phyloP scores from a whole-genome alignment of 2,113 vertebrate genomes.

The Dromaius novaehollandiae region DNA sequence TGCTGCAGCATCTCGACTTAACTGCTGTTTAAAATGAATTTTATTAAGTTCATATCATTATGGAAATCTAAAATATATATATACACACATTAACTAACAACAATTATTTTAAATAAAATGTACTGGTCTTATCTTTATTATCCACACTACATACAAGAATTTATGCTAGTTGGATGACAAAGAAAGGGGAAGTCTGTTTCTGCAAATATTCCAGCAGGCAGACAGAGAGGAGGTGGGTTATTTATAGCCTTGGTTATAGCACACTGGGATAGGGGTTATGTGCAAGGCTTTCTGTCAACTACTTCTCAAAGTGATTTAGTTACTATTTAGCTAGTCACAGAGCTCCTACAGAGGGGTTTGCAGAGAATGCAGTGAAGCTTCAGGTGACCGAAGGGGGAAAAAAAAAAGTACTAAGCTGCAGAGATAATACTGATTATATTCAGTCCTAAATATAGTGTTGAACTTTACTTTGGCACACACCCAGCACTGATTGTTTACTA shows the following conservation, averaged over 20 bases:
- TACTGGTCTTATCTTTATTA: background rate
- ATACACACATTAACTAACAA: background rate
- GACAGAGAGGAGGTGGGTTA: background rate
- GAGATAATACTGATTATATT: fast-evolving
- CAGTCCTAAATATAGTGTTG: background rate
- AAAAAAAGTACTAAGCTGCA: background rate
- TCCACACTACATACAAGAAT: background rate
- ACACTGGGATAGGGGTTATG: background rate
- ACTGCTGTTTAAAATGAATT: background rate
- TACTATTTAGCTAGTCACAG: background rate
- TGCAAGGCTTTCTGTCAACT: background rate
- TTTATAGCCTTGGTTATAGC: background rate
- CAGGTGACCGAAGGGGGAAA: background rate
- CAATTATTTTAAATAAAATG: background rate
- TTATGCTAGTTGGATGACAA: background rate
- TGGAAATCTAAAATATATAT: background rate
- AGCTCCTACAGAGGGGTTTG: background rate
- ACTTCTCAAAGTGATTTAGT: background rate
- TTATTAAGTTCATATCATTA: background rate
- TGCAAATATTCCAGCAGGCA: background rate
- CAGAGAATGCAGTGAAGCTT: background rate
- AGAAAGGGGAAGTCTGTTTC: background rate
- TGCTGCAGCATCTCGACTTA: background rate
- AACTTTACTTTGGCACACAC: background rate
- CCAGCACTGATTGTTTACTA: background rate